Conservation (phyloP, 2,797 vertebrate species). For the Garrulus glandarius region DNA sequence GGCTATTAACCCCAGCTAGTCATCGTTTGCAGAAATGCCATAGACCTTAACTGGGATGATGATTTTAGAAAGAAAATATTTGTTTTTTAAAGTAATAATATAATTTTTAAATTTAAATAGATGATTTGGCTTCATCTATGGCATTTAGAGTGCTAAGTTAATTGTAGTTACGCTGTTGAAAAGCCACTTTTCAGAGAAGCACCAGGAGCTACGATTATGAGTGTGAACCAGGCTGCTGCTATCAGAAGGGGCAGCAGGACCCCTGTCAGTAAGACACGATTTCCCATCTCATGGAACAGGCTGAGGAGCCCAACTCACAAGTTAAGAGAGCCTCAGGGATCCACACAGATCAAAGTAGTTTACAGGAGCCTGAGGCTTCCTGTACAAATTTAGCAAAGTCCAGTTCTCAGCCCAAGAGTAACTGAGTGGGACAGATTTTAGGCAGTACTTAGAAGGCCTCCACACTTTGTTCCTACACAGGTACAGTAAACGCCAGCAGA, state of each 20-base stretch:
- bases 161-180: background rate
- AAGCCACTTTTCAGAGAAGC: background rate
- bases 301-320: background rate
- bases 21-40: background rate
- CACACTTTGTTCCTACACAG: background rate
- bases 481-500: background rate
- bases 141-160: background rate
- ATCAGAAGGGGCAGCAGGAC: background rate
- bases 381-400: conserved; percentile 31
- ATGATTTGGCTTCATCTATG: background rate
- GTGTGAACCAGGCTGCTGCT: background rate
- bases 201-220: background rate
- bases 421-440: conserved; percentile 29
- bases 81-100: background rate
- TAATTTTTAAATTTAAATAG: background rate
- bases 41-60: background rate
- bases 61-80: background rate
- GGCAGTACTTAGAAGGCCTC: background rate
- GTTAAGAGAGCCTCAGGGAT: conserved; percentile 16
- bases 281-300: background rate
- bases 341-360: background rate
- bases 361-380: conserved; percentile 10
- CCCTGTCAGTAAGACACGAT: background rate
- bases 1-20: background rate
- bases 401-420: background rate